phyloP scores from a whole-genome alignment of 2,888 invertebrate genomes.

The Mylabris sibirica region DNA sequence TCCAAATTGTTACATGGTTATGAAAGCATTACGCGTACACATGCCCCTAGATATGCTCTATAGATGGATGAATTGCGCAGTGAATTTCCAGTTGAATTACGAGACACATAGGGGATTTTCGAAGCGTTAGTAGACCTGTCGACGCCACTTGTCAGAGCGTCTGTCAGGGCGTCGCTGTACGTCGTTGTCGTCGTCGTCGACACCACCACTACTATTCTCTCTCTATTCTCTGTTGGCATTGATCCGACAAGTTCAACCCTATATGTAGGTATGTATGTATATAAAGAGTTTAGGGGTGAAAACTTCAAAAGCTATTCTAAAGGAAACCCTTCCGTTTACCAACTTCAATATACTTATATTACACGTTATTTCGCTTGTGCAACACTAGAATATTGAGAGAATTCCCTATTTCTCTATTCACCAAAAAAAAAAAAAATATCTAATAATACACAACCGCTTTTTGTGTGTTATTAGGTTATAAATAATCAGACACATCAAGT shows the following conservation, averaged over 20 bases:
- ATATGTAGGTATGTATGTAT: background rate
- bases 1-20: background rate
- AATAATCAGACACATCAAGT: constrained; percentile 25
- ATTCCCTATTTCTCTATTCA: background rate
- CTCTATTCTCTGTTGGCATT: constrained; percentile 21
- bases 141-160: constrained; percentile 41
- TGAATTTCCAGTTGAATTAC: constrained; percentile 39
- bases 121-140: constrained; percentile 40
- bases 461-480: constrained; percentile 2
- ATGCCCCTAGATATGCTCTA: background rate
- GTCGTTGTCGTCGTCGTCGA: constrained; percentile 26
- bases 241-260: constrained; percentile 30
- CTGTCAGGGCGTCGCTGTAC: constrained; percentile 36
- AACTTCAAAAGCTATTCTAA: constrained; percentile 33
- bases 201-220: background rate
- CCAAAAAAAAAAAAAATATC: background rate
- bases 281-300: constrained; percentile 21
- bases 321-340: constrained; percentile 34
- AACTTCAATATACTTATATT: constrained; percentile 31
- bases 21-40: background rate
- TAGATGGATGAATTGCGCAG: constrained; percentile 29
- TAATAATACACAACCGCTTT: background rate
- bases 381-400: constrained; percentile 13
- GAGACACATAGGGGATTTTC: constrained; percentile 39
- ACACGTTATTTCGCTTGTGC: constrained; percentile 33